Evolutionary conservation across 2,888 invertebrate genomes (phyloP).

Genomic region (Iselma pallidipennis): DNA sequence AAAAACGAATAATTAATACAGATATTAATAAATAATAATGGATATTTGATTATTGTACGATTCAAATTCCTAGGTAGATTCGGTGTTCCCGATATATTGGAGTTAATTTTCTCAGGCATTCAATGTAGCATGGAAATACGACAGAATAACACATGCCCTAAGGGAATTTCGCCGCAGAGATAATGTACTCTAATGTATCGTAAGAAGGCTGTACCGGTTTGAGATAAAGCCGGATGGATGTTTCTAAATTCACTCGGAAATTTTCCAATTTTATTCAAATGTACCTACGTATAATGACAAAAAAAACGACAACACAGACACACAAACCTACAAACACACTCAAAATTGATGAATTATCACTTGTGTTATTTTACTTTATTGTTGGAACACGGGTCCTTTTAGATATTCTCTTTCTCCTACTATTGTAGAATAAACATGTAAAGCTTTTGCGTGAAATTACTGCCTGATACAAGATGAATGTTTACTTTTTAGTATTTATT

Average conservation of each 20-base stretch:
- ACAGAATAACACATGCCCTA: slow-evolving; percentile 10
- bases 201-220: slow-evolving; percentile 1
- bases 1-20: no score
- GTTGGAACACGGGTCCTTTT: no score
- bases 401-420: no score
- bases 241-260: not conserved
- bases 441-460: no score
- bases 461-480: not conserved
- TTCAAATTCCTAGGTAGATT: no score
- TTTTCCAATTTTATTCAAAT: not conserved
- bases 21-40: no score
- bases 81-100: not conserved
- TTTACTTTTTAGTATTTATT: not conserved
- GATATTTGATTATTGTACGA: no score
- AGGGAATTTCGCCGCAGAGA: slow-evolving; percentile 11
- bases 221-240: slow-evolving; percentile 10
- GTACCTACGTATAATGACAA: not conserved
- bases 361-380: no score
- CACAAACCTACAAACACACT: not conserved
- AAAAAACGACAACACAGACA: no score
- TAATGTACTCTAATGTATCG: slow-evolving; percentile 13
- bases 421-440: no score
- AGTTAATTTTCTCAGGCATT: not conserved
- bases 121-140: slow-evolving; percentile 1
- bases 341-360: no score